A percentile compares a stretch with the other conserved stretches of the same genome.
phyloP scores from a whole-genome alignment of 35 echinoderm and acorn worm genomes.

The Heliocidaris erythrogramma region DNA sequence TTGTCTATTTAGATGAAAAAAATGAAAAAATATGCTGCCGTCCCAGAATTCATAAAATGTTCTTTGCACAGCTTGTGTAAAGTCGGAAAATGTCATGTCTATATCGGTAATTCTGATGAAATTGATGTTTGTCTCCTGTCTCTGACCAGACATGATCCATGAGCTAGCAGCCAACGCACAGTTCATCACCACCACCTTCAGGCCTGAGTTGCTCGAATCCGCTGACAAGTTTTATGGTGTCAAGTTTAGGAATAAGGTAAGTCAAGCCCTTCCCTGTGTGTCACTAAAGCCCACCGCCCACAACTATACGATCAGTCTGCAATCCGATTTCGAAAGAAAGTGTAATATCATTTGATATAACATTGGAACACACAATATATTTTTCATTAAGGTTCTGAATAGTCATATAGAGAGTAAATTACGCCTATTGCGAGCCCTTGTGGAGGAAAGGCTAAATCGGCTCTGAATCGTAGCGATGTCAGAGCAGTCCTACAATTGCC shows the following conservation, averaged over 20 bases:
- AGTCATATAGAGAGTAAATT: too few relatives aligned
- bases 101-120: neutral
- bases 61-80: too few relatives aligned
- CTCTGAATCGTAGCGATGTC: too few relatives aligned
- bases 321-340: too few relatives aligned
- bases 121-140: slow-evolving; percentile 2
- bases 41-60: too few relatives aligned
- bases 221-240: slow-evolving; percentile 98
- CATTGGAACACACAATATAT: neutral
- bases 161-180: slow-evolving; percentile 89
- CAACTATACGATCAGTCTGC: neutral
- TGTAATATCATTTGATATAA: neutral
- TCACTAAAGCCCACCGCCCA: neutral
- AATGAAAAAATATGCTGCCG: too few relatives aligned
- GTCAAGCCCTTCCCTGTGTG: neutral
- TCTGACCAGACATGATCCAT: slow-evolving; percentile 88
- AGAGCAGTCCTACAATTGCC: too few relatives aligned
- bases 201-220: slow-evolving; percentile 92
- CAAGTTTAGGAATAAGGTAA: slow-evolving; percentile 97
- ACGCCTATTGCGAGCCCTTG: too few relatives aligned
- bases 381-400: neutral
- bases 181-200: slow-evolving; percentile 99
- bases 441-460: too few relatives aligned
- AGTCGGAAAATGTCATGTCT: too few relatives aligned
- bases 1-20: too few relatives aligned